These are phyloP conservation scores for Daktulosphaira vitifoliae DNA, from an alignment of 1,140 invertebrate genomes.

Conservation along the genomic window DNA sequence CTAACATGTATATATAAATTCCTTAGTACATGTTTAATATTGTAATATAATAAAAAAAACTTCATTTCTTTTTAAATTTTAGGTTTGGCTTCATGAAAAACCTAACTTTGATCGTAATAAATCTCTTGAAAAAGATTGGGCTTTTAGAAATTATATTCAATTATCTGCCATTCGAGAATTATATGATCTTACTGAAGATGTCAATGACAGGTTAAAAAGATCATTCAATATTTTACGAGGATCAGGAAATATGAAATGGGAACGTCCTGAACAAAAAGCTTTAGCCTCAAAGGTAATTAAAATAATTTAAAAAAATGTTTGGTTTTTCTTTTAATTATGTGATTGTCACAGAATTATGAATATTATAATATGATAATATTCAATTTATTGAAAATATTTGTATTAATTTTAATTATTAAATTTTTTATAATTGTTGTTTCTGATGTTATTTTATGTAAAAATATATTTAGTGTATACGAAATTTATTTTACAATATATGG, in stretches of 20 bases:
- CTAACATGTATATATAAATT: too few species aligned
- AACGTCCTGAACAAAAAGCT: background rate
- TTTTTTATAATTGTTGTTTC: too few species aligned
- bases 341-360: too few species aligned
- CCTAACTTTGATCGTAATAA: constrained; percentile 29
- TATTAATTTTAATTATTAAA: too few species aligned
- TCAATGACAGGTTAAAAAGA: constrained; percentile 51
- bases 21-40: too few species aligned
- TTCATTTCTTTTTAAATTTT: background rate
- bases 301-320: background rate
- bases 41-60: too few species aligned
- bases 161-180: constrained; percentile 63
- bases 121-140: constrained; percentile 58
- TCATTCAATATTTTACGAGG: background rate
- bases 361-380: too few species aligned
- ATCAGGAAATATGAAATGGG: constrained; percentile 23
- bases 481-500: too few species aligned
- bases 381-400: too few species aligned
- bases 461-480: too few species aligned
- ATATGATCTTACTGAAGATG: constrained; percentile 56
- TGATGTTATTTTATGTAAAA: too few species aligned
- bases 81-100: constrained; percentile 43
- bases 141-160: constrained; percentile 61
- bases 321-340: too few species aligned
- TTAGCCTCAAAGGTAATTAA: constrained; percentile 15